Percentiles rank a stretch among this genome's conserved stretches.
phyloP scores from a whole-genome alignment of 2,888 invertebrate species.

The Orchesellides sinensis region DNA sequence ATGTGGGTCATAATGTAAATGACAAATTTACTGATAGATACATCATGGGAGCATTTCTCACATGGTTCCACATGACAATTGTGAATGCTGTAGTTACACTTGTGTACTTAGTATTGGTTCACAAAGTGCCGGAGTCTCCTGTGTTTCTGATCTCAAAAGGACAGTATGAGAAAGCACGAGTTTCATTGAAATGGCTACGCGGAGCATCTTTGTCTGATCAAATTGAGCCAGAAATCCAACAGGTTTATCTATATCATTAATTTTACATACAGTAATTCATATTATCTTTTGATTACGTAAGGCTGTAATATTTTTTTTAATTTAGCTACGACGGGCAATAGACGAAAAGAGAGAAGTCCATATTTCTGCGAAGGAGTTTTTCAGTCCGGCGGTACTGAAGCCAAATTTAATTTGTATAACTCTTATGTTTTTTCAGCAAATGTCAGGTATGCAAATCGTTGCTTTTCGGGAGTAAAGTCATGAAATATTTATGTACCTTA shows the following conservation, averaged over 20 bases:
- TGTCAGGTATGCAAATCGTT: slow-evolving; percentile 48
- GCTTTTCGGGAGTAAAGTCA: not conserved
- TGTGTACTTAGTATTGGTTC: slow-evolving; percentile 39
- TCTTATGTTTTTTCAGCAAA: slow-evolving; percentile 64
- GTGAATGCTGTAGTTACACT: slow-evolving; percentile 23
- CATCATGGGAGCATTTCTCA: slow-evolving; percentile 58
- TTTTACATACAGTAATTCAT: not conserved
- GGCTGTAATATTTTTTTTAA: not conserved
- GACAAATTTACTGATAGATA: slow-evolving; percentile 32
- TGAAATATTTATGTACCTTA: not conserved
- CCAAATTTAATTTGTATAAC: slow-evolving; percentile 48
- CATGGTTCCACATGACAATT: slow-evolving; percentile 61
- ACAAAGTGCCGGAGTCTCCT: slow-evolving; percentile 46
- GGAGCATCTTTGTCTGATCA: slow-evolving; percentile 58
- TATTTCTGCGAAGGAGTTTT: slow-evolving; percentile 61
- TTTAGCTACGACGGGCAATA: slow-evolving; percentile 54
- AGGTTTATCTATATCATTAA: slow-evolving; percentile 14
- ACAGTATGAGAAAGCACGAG: slow-evolving; percentile 46
- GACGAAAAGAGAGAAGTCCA: slow-evolving; percentile 62
- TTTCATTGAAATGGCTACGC: slow-evolving; percentile 54
- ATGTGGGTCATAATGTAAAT: not conserved
- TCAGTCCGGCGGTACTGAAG: slow-evolving; percentile 57
- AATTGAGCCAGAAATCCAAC: slow-evolving; percentile 61
- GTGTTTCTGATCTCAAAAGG: slow-evolving; percentile 56
- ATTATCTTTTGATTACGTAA: not conserved